Evolutionary conservation across 2,888 invertebrate genomes (phyloP).

Genomic region (Drosophila mulleri): DNA sequence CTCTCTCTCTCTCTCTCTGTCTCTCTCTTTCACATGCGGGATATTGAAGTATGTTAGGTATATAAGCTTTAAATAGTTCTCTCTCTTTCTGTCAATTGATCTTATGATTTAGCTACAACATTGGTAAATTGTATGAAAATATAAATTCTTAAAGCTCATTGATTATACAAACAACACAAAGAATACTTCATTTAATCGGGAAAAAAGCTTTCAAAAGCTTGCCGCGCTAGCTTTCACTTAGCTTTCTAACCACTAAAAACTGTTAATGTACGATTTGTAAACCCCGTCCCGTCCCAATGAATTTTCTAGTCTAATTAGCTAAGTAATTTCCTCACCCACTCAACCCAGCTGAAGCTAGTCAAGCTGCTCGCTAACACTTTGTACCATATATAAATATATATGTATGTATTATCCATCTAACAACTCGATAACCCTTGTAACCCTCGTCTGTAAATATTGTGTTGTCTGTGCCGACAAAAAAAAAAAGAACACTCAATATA

Average conservation of each 20-base stretch:
- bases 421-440: constrained; percentile 19
- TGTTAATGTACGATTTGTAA: constrained; percentile 19
- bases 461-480: constrained; percentile 40
- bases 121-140: constrained; percentile 39
- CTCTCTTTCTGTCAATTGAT: constrained; percentile 15
- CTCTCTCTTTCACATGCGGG: not conserved
- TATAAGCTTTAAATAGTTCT: constrained; percentile 6
- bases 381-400: constrained; percentile 48
- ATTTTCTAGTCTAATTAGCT: constrained; percentile 25
- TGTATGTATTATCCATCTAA: constrained; percentile 39
- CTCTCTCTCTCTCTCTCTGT: not conserved
- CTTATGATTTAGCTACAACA: constrained; percentile 32
- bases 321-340: constrained; percentile 8
- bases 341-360: constrained; percentile 13
- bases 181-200: constrained; percentile 19
- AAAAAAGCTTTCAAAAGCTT: constrained; percentile 24
- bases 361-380: constrained; percentile 58
- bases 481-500: constrained; percentile 13
- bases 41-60: constrained; percentile 16
- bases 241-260: constrained; percentile 20
- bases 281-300: not conserved
- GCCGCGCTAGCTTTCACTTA: constrained; percentile 37
- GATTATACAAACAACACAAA: constrained; percentile 7
- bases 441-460: constrained; percentile 71
- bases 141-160: constrained; percentile 25